phyloP scores from a whole-genome alignment of 2,113 vertebrate species.

The Periophthalmus modestus region DNA sequence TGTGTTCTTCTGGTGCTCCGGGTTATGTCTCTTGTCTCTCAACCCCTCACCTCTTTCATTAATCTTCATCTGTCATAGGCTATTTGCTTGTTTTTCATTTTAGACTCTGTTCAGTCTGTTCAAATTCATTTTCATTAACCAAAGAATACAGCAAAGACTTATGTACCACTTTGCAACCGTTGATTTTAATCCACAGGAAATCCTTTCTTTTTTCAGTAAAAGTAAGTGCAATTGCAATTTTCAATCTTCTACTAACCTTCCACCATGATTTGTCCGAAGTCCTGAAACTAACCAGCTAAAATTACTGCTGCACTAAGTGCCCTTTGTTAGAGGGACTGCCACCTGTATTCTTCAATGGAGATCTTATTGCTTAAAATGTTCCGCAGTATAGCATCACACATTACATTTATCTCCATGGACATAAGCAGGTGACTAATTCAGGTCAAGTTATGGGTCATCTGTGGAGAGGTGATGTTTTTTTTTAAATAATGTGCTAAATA shows the following conservation, averaged over 20 bases:
- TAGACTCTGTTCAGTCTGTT: not conserved
- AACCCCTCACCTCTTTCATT: constrained; percentile 14
- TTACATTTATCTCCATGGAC: too few relatives aligned
- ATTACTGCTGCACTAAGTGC: too few relatives aligned
- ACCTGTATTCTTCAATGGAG: too few relatives aligned
- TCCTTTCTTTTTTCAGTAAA: not conserved
- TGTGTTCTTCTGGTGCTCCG: not conserved
- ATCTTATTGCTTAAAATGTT: too few relatives aligned
- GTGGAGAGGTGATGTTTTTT: too few relatives aligned
- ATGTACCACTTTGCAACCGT: not conserved
- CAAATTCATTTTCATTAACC: not conserved
- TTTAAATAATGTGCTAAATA: too few relatives aligned
- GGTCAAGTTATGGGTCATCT: too few relatives aligned
- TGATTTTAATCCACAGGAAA: not conserved
- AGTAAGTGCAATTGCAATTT: not conserved
- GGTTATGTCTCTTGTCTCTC: constrained; percentile 13
- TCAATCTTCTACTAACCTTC: not conserved
- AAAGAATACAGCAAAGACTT: not conserved
- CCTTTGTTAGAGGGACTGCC: too few relatives aligned
- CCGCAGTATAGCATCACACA: too few relatives aligned
- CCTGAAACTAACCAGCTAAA: too few relatives aligned
- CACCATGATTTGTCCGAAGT: not conserved
- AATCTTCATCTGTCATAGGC: constrained; percentile 26
- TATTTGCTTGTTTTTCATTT: constrained; percentile 34
- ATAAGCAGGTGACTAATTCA: too few relatives aligned